These are phyloP conservation scores for Tachyglossus aculeatus DNA, from an alignment of 2,797 vertebrate species.

Conservation along the genomic window DNA sequence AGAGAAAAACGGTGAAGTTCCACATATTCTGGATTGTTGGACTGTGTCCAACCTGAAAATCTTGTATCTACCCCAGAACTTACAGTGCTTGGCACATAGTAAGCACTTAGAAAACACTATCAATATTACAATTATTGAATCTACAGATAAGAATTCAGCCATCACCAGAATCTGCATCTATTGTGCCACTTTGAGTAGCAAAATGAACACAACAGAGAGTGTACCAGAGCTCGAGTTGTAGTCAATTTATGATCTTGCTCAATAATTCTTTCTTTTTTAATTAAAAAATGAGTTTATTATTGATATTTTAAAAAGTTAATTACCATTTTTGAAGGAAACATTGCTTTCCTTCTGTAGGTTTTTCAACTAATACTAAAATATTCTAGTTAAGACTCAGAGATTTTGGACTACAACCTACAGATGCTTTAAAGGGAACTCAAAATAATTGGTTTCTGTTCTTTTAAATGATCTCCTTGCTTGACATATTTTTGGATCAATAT, in stretches of 20 bases:
- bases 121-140: background rate
- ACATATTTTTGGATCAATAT: background rate
- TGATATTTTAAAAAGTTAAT: conserved; percentile 1
- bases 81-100: background rate
- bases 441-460: background rate
- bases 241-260: background rate
- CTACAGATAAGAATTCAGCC: background rate
- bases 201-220: background rate
- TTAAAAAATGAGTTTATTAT: background rate
- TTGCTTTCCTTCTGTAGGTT: conserved; percentile 12
- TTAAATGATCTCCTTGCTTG: conserved; percentile 7
- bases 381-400: background rate
- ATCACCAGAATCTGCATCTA: background rate
- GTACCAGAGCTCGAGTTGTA: background rate
- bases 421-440: background rate
- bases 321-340: background rate
- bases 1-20: no score
- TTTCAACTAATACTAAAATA: background rate
- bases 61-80: background rate
- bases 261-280: background rate
- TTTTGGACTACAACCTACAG: background rate
- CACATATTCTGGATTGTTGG: no score
- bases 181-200: background rate
- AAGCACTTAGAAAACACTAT: background rate
- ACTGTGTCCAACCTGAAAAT: background rate